Evolutionary conservation across 2,888 invertebrate species (phyloP).

Genomic region (Minunthozetes semirufus): DNA sequence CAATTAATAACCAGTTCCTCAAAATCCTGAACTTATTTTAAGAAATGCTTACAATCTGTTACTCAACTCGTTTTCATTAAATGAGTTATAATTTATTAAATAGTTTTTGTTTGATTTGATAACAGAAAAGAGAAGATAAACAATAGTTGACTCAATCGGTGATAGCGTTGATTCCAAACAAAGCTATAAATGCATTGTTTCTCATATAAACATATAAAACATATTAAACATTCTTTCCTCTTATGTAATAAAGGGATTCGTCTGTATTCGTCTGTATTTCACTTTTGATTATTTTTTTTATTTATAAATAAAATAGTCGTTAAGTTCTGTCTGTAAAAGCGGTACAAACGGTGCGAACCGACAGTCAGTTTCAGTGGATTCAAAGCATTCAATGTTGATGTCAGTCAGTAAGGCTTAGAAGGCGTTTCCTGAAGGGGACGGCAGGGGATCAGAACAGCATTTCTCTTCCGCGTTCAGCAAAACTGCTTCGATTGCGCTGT

Average conservation of each 20-base stretch:
- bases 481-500: slow-evolving; percentile 8
- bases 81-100: too few relatives aligned
- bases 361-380: background rate
- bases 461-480: slow-evolving; percentile 16
- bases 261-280: background rate
- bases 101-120: too few relatives aligned
- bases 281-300: background rate
- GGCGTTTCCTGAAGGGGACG: background rate
- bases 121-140: too few relatives aligned
- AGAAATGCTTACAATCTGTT: background rate
- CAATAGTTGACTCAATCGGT: too few relatives aligned
- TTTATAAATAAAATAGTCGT: background rate
- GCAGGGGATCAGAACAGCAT: background rate
- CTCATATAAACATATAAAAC: too few relatives aligned
- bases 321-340: background rate
- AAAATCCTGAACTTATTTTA: background rate
- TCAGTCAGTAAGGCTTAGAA: slow-evolving; percentile 30
- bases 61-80: background rate
- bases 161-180: too few relatives aligned
- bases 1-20: background rate
- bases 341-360: slow-evolving; percentile 18
- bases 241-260: background rate
- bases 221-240: too few relatives aligned
- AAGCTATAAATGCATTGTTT: too few relatives aligned
- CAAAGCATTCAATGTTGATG: background rate